Evolutionary conservation across 2,113 vertebrate genomes (phyloP).

Genomic region (Phrynocephalus versicolor): DNA sequence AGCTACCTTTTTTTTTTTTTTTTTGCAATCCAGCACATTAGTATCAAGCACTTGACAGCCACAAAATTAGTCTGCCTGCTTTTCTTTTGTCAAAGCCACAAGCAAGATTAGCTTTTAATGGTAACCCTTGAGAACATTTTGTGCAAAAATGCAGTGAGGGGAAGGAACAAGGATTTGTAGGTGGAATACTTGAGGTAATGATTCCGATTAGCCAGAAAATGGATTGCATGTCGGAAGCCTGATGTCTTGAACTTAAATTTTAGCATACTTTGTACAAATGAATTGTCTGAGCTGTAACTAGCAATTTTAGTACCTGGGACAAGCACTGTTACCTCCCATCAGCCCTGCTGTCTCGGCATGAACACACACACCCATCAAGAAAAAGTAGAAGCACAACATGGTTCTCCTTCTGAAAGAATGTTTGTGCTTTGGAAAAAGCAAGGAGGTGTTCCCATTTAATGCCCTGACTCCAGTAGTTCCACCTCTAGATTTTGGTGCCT

Average conservation of each 20-base stretch:
- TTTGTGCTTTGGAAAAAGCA: no score
- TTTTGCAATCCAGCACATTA: neutral
- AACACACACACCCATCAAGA: no score
- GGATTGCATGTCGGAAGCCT: constrained; percentile 52
- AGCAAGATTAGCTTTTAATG: neutral
- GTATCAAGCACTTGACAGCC: neutral
- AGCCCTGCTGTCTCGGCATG: no score
- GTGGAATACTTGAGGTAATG: neutral
- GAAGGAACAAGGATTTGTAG: neutral
- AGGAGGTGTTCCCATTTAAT: no score
- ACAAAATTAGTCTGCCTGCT: no score
- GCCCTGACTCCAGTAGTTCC: no score
- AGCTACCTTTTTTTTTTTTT: no score
- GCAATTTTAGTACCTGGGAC: no score
- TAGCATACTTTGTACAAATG: neutral
- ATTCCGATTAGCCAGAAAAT: constrained; percentile 54
- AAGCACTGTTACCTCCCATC: no score
- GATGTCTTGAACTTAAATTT: constrained; percentile 47
- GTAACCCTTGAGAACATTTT: neutral
- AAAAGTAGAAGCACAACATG: no score
- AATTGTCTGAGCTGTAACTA: neutral
- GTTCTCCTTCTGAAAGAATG: no score
- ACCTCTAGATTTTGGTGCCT: no score
- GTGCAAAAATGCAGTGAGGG: neutral
- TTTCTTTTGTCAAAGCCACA: neutral